A percentile compares a stretch with the other conserved stretches of the same genome.
Conservation (phyloP, 2,888 invertebrate genomes). For the Eulithis testata region DNA sequence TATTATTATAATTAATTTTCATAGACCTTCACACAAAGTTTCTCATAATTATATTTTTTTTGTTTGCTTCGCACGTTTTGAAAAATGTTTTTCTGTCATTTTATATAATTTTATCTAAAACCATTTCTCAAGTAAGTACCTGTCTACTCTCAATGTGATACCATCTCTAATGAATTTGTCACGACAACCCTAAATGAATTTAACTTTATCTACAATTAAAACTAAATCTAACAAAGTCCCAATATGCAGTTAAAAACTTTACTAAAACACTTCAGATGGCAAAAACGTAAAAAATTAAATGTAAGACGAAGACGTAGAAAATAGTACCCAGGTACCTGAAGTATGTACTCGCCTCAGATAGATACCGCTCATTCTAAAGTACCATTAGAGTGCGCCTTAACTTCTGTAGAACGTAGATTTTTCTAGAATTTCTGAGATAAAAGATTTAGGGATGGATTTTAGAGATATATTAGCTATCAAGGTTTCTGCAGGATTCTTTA, state of each 20-base stretch:
- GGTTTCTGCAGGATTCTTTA: background rate
- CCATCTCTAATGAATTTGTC: too few species aligned
- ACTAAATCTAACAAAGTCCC: background rate
- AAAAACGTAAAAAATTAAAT: slow-evolving; percentile 7
- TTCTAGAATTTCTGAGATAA: slow-evolving; percentile 19
- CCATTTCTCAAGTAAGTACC: too few species aligned
- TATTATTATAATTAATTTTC: too few species aligned
- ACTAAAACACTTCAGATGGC: background rate
- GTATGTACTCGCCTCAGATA: slow-evolving; percentile 18
- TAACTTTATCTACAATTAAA: too few species aligned
- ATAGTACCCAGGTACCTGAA: slow-evolving; percentile 13
- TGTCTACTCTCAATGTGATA: too few species aligned
- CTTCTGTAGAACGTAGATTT: slow-evolving; percentile 21
- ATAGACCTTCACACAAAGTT: too few species aligned
- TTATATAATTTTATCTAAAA: too few species aligned
- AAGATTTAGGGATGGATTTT: slow-evolving; percentile 13
- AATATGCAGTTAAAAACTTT: slow-evolving; percentile 6
- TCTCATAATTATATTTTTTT: too few species aligned
- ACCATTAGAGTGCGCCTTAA: slow-evolving; percentile 19
- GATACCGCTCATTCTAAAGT: slow-evolving; percentile 28
- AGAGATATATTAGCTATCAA: slow-evolving; percentile 1
- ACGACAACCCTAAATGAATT: too few species aligned
- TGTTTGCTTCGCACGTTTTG: too few species aligned
- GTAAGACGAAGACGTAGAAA: slow-evolving; percentile 3
- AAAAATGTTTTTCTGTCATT: too few species aligned